Evolutionary conservation across 2,888 invertebrate genomes (phyloP), one percentile per base, ranked within the genome.

Genomic region (Tachina fera): DNA sequence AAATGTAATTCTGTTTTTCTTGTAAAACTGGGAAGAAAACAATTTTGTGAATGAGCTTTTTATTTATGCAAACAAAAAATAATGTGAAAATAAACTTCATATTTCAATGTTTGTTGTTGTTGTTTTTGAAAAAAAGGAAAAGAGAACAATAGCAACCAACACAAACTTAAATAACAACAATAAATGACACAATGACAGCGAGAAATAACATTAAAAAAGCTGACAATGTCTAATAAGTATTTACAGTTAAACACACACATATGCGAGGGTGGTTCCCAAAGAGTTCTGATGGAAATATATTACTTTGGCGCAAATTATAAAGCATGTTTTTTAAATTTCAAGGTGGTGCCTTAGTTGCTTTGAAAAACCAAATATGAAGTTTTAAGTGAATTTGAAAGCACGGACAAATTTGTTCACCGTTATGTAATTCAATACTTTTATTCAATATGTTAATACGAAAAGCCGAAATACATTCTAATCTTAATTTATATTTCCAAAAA

Each of bases 141-240:
- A 31, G 31, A 31, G 31, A 31, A 31, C 31, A 31, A 31, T 31
- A 58, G 58, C 9, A 19, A 65, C 58, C 9, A 19, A 65, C 58
- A 67, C 53, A 16, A 67, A 78, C 68, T 51, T n/a, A 49, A 60
- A 68, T 13, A 58, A 68, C 39, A 51, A 61, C 53, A 53, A 63
- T 13, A 53, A 76, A 31, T 65, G 43, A 56, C 65, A 71, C 49
- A 68, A 49, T 68, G 67, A 68, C 53, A 71, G 53, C 47, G 9
- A 63, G 22, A 19, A n/a, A 51, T 51, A 51, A 51, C 3, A 56
- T 9, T 61, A 78, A 41, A 61, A 31, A 45, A 49, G 71, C 53
- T 61, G 63, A 71, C 63, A 71, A 65, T 47, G 53, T 65, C 71
- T 63, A 63, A 71, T 63, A 63, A 71, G 19, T 65, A 31, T 31